phyloP scores from a whole-genome alignment of 2,888 invertebrate genomes.

The Terebella lapidaria region DNA sequence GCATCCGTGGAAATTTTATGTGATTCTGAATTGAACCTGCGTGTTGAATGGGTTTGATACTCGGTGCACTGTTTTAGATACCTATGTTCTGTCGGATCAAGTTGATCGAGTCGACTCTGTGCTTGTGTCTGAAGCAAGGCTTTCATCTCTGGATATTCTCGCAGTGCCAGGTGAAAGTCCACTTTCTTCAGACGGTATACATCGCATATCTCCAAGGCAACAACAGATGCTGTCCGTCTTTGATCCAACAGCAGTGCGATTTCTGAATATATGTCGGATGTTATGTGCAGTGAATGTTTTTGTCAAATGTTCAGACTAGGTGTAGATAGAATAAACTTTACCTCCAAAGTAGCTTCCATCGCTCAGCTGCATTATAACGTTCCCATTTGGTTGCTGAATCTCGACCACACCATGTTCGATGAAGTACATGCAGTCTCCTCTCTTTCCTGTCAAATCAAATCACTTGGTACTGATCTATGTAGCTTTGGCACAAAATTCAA shows the following conservation, averaged over 20 bases:
- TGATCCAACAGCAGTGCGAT: constrained; percentile 16
- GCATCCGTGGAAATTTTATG: no score
- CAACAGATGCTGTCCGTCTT: constrained; percentile 12
- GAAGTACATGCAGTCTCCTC: constrained; percentile 11
- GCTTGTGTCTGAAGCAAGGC: no score
- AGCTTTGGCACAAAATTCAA: background rate
- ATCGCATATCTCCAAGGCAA: constrained; percentile 17
- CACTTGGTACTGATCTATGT: no score
- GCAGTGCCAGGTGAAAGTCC: constrained; percentile 13
- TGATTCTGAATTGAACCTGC: no score
- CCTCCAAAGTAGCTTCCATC: constrained; percentile 6
- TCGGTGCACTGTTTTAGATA: no score
- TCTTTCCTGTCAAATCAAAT: background rate
- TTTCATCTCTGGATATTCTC: constrained; percentile 14
- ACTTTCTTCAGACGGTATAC: constrained; percentile 9
- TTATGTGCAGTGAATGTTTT: no score
- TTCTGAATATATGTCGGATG: no score
- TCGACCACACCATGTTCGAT: constrained; percentile 15
- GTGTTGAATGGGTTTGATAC: no score
- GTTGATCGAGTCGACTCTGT: no score
- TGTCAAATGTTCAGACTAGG: background rate
- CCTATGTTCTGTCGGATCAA: no score
- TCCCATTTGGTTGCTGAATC: background rate
- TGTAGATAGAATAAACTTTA: background rate
- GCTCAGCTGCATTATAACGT: background rate